Conservation (phyloP, 2,113 vertebrate genomes). For the Antechinus flavipes region DNA sequence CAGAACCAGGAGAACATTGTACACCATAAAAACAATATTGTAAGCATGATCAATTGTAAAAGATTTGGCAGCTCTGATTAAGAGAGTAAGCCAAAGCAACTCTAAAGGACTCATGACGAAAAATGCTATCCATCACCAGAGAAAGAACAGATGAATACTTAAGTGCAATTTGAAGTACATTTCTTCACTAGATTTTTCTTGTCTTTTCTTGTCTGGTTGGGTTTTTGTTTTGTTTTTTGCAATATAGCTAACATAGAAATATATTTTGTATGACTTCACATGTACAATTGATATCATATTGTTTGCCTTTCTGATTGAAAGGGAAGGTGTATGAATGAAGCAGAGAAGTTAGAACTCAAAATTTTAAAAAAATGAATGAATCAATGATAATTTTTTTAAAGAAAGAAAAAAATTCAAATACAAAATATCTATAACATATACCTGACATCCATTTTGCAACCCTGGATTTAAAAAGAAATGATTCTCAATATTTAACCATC, state of each 20-base stretch:
- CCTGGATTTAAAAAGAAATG: background rate
- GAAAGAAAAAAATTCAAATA: background rate
- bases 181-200: background rate
- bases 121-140: background rate
- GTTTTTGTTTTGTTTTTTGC: background rate
- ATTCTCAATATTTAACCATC: background rate
- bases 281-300: background rate
- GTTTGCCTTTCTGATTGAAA: background rate
- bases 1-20: background rate
- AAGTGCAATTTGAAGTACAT: background rate
- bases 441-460: background rate
- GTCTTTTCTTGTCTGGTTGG: background rate
- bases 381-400: background rate
- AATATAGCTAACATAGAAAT: background rate
- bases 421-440: background rate
- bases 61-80: background rate
- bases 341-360: background rate
- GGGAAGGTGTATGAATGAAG: background rate
- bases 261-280: background rate
- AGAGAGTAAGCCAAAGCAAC: background rate
- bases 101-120: background rate
- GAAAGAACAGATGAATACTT: background rate
- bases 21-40: background rate
- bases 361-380: background rate
- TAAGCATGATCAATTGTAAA: background rate